These are phyloP conservation scores for Mugil cephalus DNA, from an alignment of 2,113 vertebrate genomes.

Conservation along the genomic window DNA sequence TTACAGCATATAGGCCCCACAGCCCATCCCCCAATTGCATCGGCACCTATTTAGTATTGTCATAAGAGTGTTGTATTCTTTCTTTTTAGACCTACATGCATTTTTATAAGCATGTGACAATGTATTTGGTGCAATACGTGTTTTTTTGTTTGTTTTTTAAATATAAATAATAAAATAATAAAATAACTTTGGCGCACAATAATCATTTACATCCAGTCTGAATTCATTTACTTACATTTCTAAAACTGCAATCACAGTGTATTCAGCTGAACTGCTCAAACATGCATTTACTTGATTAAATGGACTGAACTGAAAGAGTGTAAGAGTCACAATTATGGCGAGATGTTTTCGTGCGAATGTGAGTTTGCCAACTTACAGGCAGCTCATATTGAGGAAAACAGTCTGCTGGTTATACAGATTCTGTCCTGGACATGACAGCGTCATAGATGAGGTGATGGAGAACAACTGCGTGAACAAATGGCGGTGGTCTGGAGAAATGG, in stretches of 20 bases:
- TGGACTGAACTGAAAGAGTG: neutral
- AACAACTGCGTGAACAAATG: conserved; percentile 28
- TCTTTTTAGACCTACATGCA: neutral
- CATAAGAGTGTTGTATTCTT: neutral
- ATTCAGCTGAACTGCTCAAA: no score
- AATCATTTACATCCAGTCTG: neutral
- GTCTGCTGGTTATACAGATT: conserved; percentile 18
- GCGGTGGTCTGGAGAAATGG: conserved; percentile 16
- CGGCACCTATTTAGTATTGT: conserved; percentile 7
- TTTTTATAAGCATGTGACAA: neutral
- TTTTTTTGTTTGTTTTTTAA: conserved; percentile 2
- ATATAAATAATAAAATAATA: no score
- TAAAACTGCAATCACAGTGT: no score
- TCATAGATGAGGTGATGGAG: conserved; percentile 23
- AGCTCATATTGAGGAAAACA: conserved; percentile 5
- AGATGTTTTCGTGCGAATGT: neutral
- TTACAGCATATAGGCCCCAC: conserved; percentile 3
- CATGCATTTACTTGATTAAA: neutral
- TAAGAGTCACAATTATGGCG: no score
- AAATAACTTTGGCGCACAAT: neutral
- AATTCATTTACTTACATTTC: conserved; percentile 5
- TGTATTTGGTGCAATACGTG: neutral
- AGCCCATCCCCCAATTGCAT: neutral
- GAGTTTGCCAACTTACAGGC: neutral
- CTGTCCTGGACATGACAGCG: neutral